Conservation (phyloP, 1,140 invertebrate genomes). For the Archegozetes longisetosus region DNA sequence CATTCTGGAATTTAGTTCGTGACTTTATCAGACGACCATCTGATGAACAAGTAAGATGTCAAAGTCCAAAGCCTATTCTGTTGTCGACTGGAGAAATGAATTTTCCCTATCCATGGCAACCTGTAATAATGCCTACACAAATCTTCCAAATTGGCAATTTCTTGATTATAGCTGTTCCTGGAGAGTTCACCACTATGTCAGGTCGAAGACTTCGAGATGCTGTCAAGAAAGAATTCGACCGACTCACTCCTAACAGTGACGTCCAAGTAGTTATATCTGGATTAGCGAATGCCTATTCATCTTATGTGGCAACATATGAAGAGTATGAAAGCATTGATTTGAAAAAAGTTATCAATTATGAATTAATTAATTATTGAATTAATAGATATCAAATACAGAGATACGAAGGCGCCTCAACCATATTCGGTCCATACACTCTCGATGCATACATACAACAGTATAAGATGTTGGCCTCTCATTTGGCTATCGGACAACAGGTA, state of each 20-base stretch:
- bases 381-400: slow-evolving; percentile 48
- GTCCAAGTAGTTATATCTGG: slow-evolving; percentile 57
- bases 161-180: slow-evolving; percentile 51
- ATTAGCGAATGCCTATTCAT: slow-evolving; percentile 69
- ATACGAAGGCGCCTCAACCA: slow-evolving; percentile 84
- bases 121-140: slow-evolving; percentile 63
- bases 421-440: slow-evolving; percentile 61
- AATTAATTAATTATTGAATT: not conserved
- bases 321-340: slow-evolving; percentile 43
- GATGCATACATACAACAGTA: slow-evolving; percentile 66
- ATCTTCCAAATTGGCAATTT: slow-evolving; percentile 55
- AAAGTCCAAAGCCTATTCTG: slow-evolving; percentile 61
- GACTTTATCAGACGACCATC: slow-evolving; percentile 27
- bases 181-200: slow-evolving; percentile 90
- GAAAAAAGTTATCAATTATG: not conserved
- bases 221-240: slow-evolving; percentile 27
- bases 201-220: slow-evolving; percentile 55
- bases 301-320: slow-evolving; percentile 75
- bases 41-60: slow-evolving; percentile 23
- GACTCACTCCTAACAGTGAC: not conserved
- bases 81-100: slow-evolving; percentile 64
- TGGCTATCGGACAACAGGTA: slow-evolving; percentile 41
- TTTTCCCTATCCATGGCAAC: slow-evolving; percentile 71
- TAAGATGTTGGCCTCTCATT: slow-evolving; percentile 44
- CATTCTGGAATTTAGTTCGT: slow-evolving; percentile 22